Base-by-base conservation (phyloP, 2,113 vertebrate genomes). In the Labeo rohita region DNA sequence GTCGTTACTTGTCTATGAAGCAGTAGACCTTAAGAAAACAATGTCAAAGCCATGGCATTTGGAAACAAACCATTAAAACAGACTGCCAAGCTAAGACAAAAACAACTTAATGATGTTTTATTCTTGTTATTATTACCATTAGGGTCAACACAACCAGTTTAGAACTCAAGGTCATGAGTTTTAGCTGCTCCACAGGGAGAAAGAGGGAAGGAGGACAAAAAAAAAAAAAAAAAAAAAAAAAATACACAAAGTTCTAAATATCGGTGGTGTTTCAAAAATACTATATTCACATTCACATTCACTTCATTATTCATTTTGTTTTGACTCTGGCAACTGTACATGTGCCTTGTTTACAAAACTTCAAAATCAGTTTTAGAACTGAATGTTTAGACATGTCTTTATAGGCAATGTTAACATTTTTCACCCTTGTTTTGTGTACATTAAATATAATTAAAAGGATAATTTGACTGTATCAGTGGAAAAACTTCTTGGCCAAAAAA, bases 281-380 rank as follows among this genome's bases (percentile, higher is more conserved):
- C 15, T 43, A 7, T 34, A 65, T 85, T 74, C 12, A 23, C 54
- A 65, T 85, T 74, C 12, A 23, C 54, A 79, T 45, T 72, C 65
- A 68, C 66, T 59, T 72, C 52, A 76, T 76, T 59, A 34, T 77
- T 61, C 70, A 66, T 54, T 61, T 70, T n/a, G 65, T 73, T 81
- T 81, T 74, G 10, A 72, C 39, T 66, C 34, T 78, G 84, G 84
- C 75, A 72, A 85, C 65, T 61, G 76, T 85, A 47, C 63, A 63
- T 54, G 39, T 84, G 86, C 82, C 81, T 87, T 80, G 86, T 87
- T 85, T 85, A 87, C 87, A 87, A 84, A 54, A 49, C 59, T 73
- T 73, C 47, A 52, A 65, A 66, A 16, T 49, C 7, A 23, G 8
- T 76, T 83, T 76, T 82, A 82, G 63, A 70, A n/a, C 18, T 39